A percentile compares a stretch with the other conserved stretches of the same genome.
Evolutionary conservation across 2,797 vertebrate genomes (phyloP).

Genomic region (Telmatherina bonti): DNA sequence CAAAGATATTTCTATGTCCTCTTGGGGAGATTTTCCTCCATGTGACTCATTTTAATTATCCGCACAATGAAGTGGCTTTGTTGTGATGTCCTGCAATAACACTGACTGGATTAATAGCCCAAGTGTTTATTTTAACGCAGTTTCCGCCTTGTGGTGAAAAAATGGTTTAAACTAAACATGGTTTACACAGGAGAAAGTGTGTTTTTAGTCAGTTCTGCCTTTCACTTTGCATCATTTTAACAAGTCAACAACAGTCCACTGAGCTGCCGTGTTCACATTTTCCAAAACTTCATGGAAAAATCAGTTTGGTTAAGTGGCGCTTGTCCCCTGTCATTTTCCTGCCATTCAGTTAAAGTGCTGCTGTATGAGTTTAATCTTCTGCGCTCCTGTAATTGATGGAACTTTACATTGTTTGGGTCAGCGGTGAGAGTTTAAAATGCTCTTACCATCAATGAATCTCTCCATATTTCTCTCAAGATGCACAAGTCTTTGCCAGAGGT

Average conservation of each 20-base stretch:
- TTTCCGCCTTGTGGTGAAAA: constrained; percentile 63
- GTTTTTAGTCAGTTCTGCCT: constrained; percentile 26
- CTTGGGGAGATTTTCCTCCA: constrained; percentile 26
- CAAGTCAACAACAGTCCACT: constrained; percentile 15
- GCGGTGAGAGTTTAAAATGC: constrained; percentile 22
- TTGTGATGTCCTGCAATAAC: constrained; percentile 50
- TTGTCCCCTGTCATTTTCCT: constrained; percentile 47
- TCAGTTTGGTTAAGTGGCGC: constrained; percentile 48
- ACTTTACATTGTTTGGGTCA: constrained; percentile 40
- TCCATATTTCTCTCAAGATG: constrained; percentile 38
- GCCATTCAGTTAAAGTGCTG: constrained; percentile 26
- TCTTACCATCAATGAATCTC: constrained; percentile 12
- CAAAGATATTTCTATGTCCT: constrained; percentile 19
- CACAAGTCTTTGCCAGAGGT: constrained; percentile 29
- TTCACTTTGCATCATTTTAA: constrained; percentile 26
- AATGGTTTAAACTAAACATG: background rate
- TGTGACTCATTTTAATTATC: constrained; percentile 59
- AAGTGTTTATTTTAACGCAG: constrained; percentile 51
- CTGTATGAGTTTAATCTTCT: constrained; percentile 11
- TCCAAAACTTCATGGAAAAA: constrained; percentile 36
- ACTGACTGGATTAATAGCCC: constrained; percentile 52
- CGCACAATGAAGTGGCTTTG: constrained; percentile 46
- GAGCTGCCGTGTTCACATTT: constrained; percentile 36
- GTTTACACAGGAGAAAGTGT: constrained; percentile 31
- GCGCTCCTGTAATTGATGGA: constrained; percentile 22